phyloP scores from a whole-genome alignment of 2,797 vertebrate genomes.

The Cryptoprocta ferox region DNA sequence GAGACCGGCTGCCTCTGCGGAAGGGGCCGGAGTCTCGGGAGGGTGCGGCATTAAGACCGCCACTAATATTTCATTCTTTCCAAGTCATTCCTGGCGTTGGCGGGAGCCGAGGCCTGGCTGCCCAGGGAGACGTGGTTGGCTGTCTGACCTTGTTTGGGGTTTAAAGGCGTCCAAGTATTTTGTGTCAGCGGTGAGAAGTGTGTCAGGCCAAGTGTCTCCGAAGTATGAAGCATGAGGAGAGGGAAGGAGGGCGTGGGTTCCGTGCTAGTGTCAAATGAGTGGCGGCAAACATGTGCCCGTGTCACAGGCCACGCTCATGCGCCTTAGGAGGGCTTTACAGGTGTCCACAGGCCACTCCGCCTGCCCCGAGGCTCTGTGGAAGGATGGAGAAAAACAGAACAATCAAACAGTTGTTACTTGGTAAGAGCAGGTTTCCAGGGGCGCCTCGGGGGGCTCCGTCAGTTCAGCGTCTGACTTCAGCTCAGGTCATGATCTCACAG shows the following conservation, averaged over 20 bases:
- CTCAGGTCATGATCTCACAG: too few species aligned
- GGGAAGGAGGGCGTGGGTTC: background rate
- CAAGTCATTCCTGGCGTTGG: background rate
- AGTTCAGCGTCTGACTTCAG: too few species aligned
- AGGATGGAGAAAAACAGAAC: background rate
- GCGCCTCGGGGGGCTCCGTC: too few species aligned
- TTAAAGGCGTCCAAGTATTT: constrained; percentile 58
- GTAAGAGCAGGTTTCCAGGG: background rate
- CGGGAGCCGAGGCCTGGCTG: background rate
- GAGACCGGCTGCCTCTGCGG: background rate
- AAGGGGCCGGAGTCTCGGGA: too few species aligned
- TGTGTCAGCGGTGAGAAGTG: constrained; percentile 59
- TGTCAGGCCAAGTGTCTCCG: constrained; percentile 37
- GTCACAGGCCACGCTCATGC: background rate
- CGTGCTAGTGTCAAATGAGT: background rate
- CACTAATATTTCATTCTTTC: background rate
- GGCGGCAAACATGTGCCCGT: background rate
- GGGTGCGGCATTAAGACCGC: background rate
- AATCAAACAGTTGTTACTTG: constrained; percentile 5
- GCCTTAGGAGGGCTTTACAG: background rate
- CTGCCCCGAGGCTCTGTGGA: background rate
- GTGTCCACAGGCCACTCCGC: background rate
- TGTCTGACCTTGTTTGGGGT: constrained; percentile 67
- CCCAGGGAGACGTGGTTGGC: background rate
- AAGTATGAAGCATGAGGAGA: background rate